Base-by-base conservation (phyloP, 2,113 vertebrate species). In the Vireo altiloquus region DNA sequence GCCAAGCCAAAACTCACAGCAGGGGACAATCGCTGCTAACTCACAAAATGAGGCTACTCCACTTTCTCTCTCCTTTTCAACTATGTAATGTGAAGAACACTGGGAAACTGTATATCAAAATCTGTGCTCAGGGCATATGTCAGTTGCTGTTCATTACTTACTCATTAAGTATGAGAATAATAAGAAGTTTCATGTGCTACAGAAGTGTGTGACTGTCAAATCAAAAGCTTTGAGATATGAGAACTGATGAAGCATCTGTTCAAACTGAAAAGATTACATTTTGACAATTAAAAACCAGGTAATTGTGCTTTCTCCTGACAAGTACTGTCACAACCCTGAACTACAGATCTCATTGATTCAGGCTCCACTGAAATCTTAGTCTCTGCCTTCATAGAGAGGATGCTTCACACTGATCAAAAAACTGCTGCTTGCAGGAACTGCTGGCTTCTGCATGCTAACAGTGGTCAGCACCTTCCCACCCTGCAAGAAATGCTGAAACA, bases 11-110 rank as follows among this genome's bases (percentile, higher is more conserved):
- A 92, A 59, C 54, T 77, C n/a, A 27, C 12, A 79, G 54, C 1
- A 10, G 60, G 46, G 56, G 39, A 59, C n/a, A 61, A 57, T 19
- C 0, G 0, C 40, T 68, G 53, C n/a, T 54, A 0, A 0, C 40
- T 63, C 71, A 42, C 44, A 69, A 21, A 80, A 82, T 3, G 4
- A 72, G 50, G 18, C 33, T 44, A 57, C n/a, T 80, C 28, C 35
- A 35, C 66, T 53, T 80, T 19, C 59, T 35, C 33, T 25, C 69
- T 78, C 52, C 6, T 57, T 66, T 89, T 84, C 68, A 50, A 10
- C 4, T 1, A 3, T 5, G 23, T 14, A 15, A 56, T 1, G 3
- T 27, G 39, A 88, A 60, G 37, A 85, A 56, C 3, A 4, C 52
- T 49, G 40, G 15, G 30, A 80, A 76, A 60, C 17, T 54, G 15